Evolutionary conservation across 2,113 vertebrate species (phyloP), one percentile per base, ranked within the genome.

Genomic region (Aphelocoma coerulescens): DNA sequence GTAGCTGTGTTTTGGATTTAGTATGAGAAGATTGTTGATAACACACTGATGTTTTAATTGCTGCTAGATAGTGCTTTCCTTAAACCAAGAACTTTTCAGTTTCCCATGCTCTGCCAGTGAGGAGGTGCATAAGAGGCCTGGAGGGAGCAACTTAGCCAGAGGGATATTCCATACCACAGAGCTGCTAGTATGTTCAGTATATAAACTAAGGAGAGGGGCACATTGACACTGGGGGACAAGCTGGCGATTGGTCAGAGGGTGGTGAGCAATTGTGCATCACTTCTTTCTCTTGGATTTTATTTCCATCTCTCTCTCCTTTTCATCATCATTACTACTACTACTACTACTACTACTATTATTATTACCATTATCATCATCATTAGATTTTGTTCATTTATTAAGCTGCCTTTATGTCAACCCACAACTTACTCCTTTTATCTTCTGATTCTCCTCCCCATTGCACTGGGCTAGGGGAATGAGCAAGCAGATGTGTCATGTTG

Each of bases 221-320:
- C 46, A 61, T 26, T 41, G 51, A 13, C 10, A 11, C 33, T 44
- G 22, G 15, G 8, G 16, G 13, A 54, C 11, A 46, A 28, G 20
- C 24, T 54, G 19, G 33, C 12, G 35, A 62, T 43, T 0, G 0
- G 12, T 57, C 41, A 71, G 26, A 27, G 5, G 3, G 18, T 57
- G 41, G 22, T 20, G 41, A 63, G 49, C 12, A 71, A 37, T 14
- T 49, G 22, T 49, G 12, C 18, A 63, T 57, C 13, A 63, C 17
- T 69, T 43, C 35, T 55, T 75, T 62, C 26, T 49, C 41, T 63
- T 33, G 32, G 15, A 35, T 69, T 84, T 83, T 49, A 68, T 63
- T 57, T 69, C 12, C 26, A 63, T 57, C 7, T 82, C 28, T 80
- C 26, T 59, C 49, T 62, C 15, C 35, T 49, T 28, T 63, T 49